Conservation (phyloP, 2,113 vertebrate species). For the Prionailurus viverrinus region DNA sequence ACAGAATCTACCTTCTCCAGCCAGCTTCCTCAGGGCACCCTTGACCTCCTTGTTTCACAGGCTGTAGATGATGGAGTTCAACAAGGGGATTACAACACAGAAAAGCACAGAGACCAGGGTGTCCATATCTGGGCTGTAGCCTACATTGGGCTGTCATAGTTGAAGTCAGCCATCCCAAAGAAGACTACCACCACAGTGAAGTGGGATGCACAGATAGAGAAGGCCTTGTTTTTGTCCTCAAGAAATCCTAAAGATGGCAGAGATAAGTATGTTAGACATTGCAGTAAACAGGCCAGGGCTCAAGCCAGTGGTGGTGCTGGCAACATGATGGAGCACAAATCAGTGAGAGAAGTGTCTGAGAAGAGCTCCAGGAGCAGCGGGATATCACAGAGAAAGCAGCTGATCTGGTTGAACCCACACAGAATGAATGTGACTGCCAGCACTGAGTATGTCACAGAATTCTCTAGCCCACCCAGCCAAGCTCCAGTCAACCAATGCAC, state of each 20-base stretch:
- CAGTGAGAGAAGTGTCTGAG: slow-evolving; percentile 51
- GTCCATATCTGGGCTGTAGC: background rate
- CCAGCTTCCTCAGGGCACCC: background rate
- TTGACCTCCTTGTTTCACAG: slow-evolving; percentile 47
- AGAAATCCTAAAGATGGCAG: slow-evolving; percentile 43
- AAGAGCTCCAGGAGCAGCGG: slow-evolving; percentile 63
- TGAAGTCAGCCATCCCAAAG: slow-evolving; percentile 62
- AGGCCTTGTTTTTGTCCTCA: slow-evolving; percentile 52
- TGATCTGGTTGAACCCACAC: slow-evolving; percentile 51
- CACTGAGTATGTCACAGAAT: slow-evolving; percentile 55
- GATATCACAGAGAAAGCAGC: slow-evolving; percentile 67
- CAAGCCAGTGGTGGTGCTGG: slow-evolving; percentile 45
- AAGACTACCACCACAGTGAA: slow-evolving; percentile 26
- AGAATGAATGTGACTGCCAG: slow-evolving; percentile 26
- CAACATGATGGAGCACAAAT: background rate
- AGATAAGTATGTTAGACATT: slow-evolving; percentile 45
- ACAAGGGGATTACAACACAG: slow-evolving; percentile 2
- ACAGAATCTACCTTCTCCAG: background rate
- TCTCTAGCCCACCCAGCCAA: slow-evolving; percentile 72
- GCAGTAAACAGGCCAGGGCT: slow-evolving; percentile 48
- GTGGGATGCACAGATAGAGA: slow-evolving; percentile 65
- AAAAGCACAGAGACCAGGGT: slow-evolving; percentile 66
- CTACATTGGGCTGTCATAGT: slow-evolving; percentile 49
- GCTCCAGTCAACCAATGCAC: slow-evolving; percentile 40
- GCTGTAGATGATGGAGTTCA: background rate